These are phyloP conservation scores for Eremobia ochroleuca DNA, from an alignment of 2,888 invertebrate genomes.

Conservation along the genomic window DNA sequence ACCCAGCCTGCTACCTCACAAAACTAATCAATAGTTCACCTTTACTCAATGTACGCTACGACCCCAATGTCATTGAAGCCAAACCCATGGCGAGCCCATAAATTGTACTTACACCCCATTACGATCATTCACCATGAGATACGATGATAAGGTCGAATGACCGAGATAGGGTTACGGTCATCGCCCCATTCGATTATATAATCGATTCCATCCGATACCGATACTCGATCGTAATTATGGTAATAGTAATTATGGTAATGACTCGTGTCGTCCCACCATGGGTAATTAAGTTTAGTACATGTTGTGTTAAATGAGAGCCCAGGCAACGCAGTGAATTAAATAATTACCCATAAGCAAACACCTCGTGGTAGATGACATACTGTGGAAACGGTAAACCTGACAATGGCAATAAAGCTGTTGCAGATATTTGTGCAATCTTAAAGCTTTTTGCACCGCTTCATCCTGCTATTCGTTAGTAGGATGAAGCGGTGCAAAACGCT, in stretches of 20 bases:
- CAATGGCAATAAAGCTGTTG: background rate
- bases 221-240: conserved; percentile 56
- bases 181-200: conserved; percentile 49
- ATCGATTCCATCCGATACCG: conserved; percentile 53
- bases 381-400: background rate
- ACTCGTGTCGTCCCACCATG: conserved; percentile 51
- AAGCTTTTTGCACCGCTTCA: background rate
- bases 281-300: conserved; percentile 53
- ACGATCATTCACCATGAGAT: conserved; percentile 53
- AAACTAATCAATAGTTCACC: conserved; percentile 4
- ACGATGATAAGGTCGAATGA: conserved; percentile 57
- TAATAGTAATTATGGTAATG: conserved; percentile 60
- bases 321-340: background rate
- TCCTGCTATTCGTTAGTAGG: background rate
- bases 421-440: background rate
- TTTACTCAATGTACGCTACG: conserved; percentile 18
- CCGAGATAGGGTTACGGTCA: conserved; percentile 51
- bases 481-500: background rate
- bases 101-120: conserved; percentile 54
- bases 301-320: conserved; percentile 31
- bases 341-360: background rate
- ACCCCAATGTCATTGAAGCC: conserved; percentile 15
- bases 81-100: conserved; percentile 42
- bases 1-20: background rate
- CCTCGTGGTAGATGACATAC: background rate